Base-by-base conservation (phyloP, 1,140 invertebrate genomes). In the Calephelis virginiensis region DNA sequence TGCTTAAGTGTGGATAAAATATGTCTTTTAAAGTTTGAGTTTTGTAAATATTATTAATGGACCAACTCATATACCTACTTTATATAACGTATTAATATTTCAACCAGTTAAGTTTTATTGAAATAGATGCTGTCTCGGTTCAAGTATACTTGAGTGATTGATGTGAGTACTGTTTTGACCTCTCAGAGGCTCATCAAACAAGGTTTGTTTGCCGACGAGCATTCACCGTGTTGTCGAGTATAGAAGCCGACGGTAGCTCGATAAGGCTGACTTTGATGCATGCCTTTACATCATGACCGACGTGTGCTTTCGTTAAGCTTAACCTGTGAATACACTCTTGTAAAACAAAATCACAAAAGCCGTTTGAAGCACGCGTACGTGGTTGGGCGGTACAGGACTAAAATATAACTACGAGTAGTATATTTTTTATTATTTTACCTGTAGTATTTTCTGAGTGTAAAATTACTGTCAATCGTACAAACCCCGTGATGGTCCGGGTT, bases 201-300 rank as follows among this genome's bases (percentile, higher is more conserved):
- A 28, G 61, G 63, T 66, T 68, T 68, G 66, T 71, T 71, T 71
- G 65, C 63, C 60, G 60, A 56, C 49, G 61, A 61, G 47, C 61
- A 67, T 46, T 59, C 60, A 61, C 61, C 47, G 61, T 61, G 46
- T 64, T 47, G 38, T 63, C 67, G 48, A 46, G 63, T 50, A 12
- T 12, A 63, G 63, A 68, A 63, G 67, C 45, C 61, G 61, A 66
- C 66, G 14, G 67, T 64, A 53, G 63, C 63, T 64, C 68, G 77
- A 80, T 80, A 80, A 77, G 75, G 63, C 64, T 76, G 78, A 78
- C 78, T 78, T 80, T 80, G 78, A 80, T 78, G 78, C 70, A 78
- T 76, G 76, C 68, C 59, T 66, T 56, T 53, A 64, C 62, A 71
- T 71, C 75, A 66, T 73, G 75, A 79, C 75, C 67, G 70, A 70